Conservation (phyloP, 1,140 invertebrate genomes). For the Campoletis sonorensis region DNA sequence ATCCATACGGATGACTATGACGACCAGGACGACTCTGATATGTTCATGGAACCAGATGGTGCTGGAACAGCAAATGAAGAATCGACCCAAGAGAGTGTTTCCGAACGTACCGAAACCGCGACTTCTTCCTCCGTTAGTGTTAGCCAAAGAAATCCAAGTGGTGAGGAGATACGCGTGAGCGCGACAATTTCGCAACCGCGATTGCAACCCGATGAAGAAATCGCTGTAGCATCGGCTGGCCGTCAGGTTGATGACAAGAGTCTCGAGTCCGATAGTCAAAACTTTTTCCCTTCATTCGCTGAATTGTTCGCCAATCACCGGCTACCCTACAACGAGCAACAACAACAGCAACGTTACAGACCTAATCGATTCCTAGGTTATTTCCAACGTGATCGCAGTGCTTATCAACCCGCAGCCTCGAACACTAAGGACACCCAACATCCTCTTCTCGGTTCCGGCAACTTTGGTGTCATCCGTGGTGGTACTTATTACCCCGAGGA, state of each 20-base stretch:
- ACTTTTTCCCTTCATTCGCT: slow-evolving; percentile 77
- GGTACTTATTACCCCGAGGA: slow-evolving; percentile 88
- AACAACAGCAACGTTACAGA: slow-evolving; percentile 68
- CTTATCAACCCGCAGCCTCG: slow-evolving; percentile 62
- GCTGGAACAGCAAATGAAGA: slow-evolving; percentile 54
- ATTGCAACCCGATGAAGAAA: slow-evolving; percentile 26
- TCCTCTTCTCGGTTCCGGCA: slow-evolving; percentile 87
- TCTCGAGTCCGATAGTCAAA: slow-evolving; percentile 72
- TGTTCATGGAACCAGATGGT: slow-evolving; percentile 74
- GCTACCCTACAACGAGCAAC: slow-evolving; percentile 68
- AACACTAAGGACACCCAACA: slow-evolving; percentile 64
- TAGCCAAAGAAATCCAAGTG: slow-evolving; percentile 9
- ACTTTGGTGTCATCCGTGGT: slow-evolving; percentile 91
- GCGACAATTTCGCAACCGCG: slow-evolving; percentile 31
- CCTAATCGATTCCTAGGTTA: slow-evolving; percentile 73
- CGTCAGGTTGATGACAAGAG: slow-evolving; percentile 65
- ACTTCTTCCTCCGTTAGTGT: slow-evolving; percentile 44
- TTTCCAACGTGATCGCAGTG: slow-evolving; percentile 68
- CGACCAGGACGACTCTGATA: slow-evolving; percentile 72
- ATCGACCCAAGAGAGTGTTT: neutral
- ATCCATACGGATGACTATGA: slow-evolving; percentile 67
- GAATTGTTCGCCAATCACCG: slow-evolving; percentile 74
- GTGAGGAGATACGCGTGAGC: slow-evolving; percentile 37
- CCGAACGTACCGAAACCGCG: slow-evolving; percentile 15
- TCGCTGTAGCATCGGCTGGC: neutral